Percentiles rank a stretch among this genome's conserved stretches.
Evolutionary conservation across 1,140 invertebrate genomes (phyloP).

Genomic region (Drosophila bipectinata): DNA sequence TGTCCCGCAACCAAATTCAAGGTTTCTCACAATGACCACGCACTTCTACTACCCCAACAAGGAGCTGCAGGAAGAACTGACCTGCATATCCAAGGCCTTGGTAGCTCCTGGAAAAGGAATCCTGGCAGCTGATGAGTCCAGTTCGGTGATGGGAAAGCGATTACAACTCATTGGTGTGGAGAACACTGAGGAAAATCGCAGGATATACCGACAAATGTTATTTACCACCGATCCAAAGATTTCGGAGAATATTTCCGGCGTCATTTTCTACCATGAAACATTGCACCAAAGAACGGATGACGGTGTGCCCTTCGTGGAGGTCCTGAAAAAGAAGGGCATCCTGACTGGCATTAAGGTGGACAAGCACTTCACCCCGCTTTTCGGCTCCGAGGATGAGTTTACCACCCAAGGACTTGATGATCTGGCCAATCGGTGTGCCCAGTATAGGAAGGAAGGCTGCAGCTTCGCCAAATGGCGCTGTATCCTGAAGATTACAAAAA

Average conservation of each 20-base stretch:
- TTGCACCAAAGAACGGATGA: constrained; percentile 96
- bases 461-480: constrained; percentile 99
- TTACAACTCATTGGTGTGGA: constrained; percentile 88
- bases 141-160: constrained; percentile 93
- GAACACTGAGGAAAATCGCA: constrained; percentile 94
- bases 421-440: constrained; percentile 95
- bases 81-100: constrained; percentile 93
- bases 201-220: constrained; percentile 93
- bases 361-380: constrained; percentile 93
- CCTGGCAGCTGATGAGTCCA: constrained; percentile 94
- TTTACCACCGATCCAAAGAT: constrained; percentile 93
- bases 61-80: constrained; percentile 95
- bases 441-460: constrained; percentile 99
- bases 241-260: constrained; percentile 93
- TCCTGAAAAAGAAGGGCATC: constrained; percentile 92
- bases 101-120: constrained; percentile 96
- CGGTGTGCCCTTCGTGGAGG: constrained; percentile 91
- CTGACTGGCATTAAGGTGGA: constrained; percentile 97
- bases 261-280: constrained; percentile 98
- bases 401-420: constrained; percentile 99
- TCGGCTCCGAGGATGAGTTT: constrained; percentile 95
- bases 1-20: constrained; percentile 29
- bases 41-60: constrained; percentile 92
- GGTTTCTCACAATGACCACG: constrained; percentile 86
- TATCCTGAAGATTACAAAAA: constrained; percentile 96